Conservation (phyloP, 2,888 invertebrate genomes). For the Eurytoma californica region DNA sequence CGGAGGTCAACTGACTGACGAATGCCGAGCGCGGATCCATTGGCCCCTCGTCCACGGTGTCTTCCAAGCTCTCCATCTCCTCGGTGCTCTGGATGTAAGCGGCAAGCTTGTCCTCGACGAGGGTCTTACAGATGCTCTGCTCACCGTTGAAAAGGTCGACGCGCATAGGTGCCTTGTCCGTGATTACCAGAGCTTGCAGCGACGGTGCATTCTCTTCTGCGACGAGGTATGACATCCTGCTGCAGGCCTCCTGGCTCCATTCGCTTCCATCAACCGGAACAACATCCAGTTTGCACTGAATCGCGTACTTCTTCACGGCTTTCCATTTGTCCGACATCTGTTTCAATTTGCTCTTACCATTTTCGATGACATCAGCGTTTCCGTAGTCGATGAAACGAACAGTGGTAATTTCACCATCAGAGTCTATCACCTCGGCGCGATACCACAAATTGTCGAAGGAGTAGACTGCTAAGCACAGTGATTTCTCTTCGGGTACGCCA, state of each 20-base stretch:
- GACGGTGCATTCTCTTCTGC: constrained; percentile 30
- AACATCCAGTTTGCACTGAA: constrained; percentile 83
- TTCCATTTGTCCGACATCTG: constrained; percentile 79
- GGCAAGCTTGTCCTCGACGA: constrained; percentile 65
- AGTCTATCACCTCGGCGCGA: constrained; percentile 90
- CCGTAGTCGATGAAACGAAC: constrained; percentile 88
- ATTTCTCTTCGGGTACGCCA: constrained; percentile 78
- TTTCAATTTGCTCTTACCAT: constrained; percentile 79
- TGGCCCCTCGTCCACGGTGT: constrained; percentile 61
- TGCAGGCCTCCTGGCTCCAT: constrained; percentile 79
- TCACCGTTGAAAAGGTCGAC: constrained; percentile 73
- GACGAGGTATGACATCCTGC: constrained; percentile 76
- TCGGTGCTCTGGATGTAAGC: constrained; percentile 54
- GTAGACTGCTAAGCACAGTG: constrained; percentile 86
- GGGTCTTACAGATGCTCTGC: constrained; percentile 64
- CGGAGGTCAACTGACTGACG: constrained; percentile 82
- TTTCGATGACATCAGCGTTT: constrained; percentile 85
- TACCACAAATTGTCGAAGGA: constrained; percentile 93
- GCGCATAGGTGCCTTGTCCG: constrained; percentile 66
- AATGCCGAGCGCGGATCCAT: constrained; percentile 78
- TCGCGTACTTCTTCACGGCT: constrained; percentile 77
- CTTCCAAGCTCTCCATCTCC: constrained; percentile 21
- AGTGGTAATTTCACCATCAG: constrained; percentile 85
- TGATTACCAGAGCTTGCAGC: constrained; percentile 66
- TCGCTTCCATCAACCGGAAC: constrained; percentile 81